Base-by-base conservation (phyloP, 2,797 vertebrate species). In the Cephalopachus bancanus region DNA sequence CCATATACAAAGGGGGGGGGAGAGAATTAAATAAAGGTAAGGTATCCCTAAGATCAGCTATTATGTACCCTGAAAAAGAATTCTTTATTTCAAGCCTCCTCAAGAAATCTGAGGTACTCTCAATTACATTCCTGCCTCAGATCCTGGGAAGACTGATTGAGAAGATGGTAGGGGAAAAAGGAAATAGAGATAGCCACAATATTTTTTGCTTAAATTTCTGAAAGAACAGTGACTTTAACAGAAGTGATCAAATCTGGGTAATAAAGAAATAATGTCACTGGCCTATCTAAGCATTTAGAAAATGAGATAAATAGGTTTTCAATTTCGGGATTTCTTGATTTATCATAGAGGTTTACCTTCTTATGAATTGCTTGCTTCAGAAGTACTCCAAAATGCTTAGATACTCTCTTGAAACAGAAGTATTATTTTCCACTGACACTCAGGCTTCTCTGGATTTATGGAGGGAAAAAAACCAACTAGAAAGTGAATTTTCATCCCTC, bases 51-150 rank as follows among this genome's bases (percentile, higher is more conserved):
- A 95, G 81, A 93, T 83, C 78, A 92, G 84, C 88, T 96, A 64
- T 37, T 57, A 16, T 22, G 15, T 72, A 28, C 30, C 14, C 37
- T 89, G 26, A 67, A 83, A 69, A 30, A 55, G 24, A 79, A 33
- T 1, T 6, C 26, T 76, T 78, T 10, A 28, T 12, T 87, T 96
- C 83, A 89, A 0, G 55, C 53, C 59, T 59, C 22, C 33, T 93
- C 69, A 85, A 89, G 92, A 94, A 96, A 96, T 88, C 95, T 94
- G 92, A 97, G 79, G 44, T 74, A 60, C 30, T 84, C 65, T 81
- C 90, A 96, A 44, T 97, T 96, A 75, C 85, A 83, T 95, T 91
- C 85, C 51, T 92, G 65, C 89, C 93, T 95, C 90, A 89, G 78
- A 89, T 22, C 53, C 64, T 95, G 84, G 90, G 59, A 97, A 94